Evolutionary conservation across 2,888 invertebrate genomes (phyloP).

Genomic region (Dorcus parallelipipedus): DNA sequence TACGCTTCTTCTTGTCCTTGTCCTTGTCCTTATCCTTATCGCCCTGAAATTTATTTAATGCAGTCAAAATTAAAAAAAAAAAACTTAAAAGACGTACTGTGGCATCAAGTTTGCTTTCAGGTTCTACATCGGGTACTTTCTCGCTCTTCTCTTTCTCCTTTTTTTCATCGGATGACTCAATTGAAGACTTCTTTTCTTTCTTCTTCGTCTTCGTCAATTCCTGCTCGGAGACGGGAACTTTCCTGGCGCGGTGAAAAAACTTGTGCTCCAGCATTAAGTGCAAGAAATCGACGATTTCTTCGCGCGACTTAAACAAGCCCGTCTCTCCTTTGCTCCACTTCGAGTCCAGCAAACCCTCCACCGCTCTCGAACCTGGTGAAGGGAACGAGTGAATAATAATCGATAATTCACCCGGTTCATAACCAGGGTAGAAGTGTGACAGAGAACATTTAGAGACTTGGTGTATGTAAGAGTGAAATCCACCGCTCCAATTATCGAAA

Average conservation of each 20-base stretch:
- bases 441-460: too few relatives aligned
- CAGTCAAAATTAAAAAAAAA: background rate
- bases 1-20: conserved; percentile 78
- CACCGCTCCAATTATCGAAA: background rate
- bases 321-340: conserved; percentile 79
- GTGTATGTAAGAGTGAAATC: too few relatives aligned
- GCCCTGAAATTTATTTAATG: background rate
- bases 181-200: conserved; percentile 48
- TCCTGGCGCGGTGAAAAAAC: conserved; percentile 92
- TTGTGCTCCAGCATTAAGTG: conserved; percentile 87
- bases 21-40: conserved; percentile 49
- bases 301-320: conserved; percentile 76
- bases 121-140: conserved; percentile 52
- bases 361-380: conserved; percentile 71
- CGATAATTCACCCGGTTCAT: too few relatives aligned
- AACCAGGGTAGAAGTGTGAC: too few relatives aligned
- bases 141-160: conserved; percentile 51
- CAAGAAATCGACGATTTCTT: conserved; percentile 75
- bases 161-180: conserved; percentile 50
- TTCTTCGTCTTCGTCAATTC: conserved; percentile 61
- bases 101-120: conserved; percentile 51
- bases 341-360: conserved; percentile 88
- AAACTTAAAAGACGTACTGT: conserved; percentile 17
- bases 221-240: conserved; percentile 73
- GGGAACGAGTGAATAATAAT: conserved; percentile 5